These are phyloP conservation scores for Pyrrhura leucotis DNA, from an alignment of 2,797 vertebrate genomes.

Conservation along the genomic window DNA sequence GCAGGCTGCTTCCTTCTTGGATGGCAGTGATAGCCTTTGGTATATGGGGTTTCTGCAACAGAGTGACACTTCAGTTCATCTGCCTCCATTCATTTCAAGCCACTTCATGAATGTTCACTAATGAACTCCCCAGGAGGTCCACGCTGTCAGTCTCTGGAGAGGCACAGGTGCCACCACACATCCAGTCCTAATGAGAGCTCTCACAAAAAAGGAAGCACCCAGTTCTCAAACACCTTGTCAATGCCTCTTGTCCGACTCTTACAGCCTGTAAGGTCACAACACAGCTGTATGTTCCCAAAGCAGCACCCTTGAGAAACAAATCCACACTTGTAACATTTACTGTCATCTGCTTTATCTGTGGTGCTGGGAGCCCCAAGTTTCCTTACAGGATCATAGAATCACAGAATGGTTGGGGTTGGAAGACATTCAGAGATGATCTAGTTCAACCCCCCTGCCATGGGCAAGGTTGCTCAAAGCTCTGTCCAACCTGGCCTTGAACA, in stretches of 20 bases:
- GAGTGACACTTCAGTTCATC: constrained; percentile 27
- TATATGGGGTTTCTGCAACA: neutral
- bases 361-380: neutral
- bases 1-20: neutral
- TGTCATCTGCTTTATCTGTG: neutral
- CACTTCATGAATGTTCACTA: constrained; percentile 10
- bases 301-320: neutral
- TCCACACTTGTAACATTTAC: neutral
- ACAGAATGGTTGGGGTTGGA: neutral
- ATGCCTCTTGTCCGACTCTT: neutral
- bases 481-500: neutral
- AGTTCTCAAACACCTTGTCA: neutral
- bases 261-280: neutral
- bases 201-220: neutral
- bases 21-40: neutral
- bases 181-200: neutral
- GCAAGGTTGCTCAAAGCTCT: neutral
- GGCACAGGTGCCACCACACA: constrained; percentile 38
- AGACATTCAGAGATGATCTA: neutral
- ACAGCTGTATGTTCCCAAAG: neutral
- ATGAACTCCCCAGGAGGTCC: constrained; percentile 21
- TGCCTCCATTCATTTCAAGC: constrained; percentile 11
- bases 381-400: neutral
- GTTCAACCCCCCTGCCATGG: too few relatives aligned
- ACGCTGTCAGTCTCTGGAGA: neutral